These are phyloP conservation scores for Scaptomyza tumidula DNA, from an alignment of 2,888 invertebrate species.

Conservation along the genomic window DNA sequence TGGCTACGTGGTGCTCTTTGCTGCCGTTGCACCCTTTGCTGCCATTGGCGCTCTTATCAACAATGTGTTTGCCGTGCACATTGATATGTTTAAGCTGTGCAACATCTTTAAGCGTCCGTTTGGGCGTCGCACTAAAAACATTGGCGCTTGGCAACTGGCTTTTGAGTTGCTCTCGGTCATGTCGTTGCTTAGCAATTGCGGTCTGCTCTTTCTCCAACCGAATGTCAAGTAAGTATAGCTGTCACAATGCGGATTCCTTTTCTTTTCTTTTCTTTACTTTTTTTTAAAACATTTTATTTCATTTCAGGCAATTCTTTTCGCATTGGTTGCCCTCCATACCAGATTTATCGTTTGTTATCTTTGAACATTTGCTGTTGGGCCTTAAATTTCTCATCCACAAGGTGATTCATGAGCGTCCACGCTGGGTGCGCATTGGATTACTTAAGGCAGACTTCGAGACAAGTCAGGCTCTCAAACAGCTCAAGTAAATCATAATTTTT, in stretches of 20 bases:
- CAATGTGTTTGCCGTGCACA: constrained; percentile 90
- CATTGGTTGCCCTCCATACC: constrained; percentile 81
- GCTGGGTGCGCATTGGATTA: constrained; percentile 88
- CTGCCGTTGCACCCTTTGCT: constrained; percentile 91
- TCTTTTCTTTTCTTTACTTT: background rate
- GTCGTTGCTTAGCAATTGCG: constrained; percentile 90
- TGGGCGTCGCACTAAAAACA: constrained; percentile 88
- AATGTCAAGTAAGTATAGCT: constrained; percentile 85
- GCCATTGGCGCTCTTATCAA: constrained; percentile 90
- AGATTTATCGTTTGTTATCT: constrained; percentile 86
- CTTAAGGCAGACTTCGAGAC: constrained; percentile 87
- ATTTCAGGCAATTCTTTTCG: constrained; percentile 78
- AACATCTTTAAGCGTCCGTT: constrained; percentile 89
- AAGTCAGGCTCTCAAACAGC: constrained; percentile 87
- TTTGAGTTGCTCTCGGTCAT: constrained; percentile 86
- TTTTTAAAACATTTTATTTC: background rate
- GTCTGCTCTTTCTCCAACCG: constrained; percentile 89
- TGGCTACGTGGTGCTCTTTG: constrained; percentile 91
- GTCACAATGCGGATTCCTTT: background rate
- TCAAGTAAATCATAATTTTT: constrained; percentile 70
- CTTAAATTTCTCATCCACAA: constrained; percentile 88
- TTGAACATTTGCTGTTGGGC: constrained; percentile 89
- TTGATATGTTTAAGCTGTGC: constrained; percentile 90
- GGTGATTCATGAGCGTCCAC: constrained; percentile 89
- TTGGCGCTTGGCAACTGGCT: constrained; percentile 91